Conservation (phyloP, 2,888 invertebrate genomes). For the Eulithis prunata region DNA sequence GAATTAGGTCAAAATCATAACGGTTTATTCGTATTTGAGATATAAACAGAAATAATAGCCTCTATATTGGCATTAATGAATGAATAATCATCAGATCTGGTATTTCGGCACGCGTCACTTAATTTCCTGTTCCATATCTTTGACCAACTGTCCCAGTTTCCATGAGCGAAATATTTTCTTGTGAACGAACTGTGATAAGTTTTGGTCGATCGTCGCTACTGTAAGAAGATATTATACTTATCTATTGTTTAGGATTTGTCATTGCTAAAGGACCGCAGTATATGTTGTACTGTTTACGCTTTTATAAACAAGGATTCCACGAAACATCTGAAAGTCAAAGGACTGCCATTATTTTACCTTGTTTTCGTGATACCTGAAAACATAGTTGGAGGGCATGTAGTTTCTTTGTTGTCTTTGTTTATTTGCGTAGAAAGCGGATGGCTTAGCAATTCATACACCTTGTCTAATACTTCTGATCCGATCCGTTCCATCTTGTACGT, state of each 20-base stretch:
- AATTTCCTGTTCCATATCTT: conserved; percentile 19
- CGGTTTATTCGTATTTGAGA: too few relatives aligned
- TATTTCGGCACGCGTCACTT: conserved; percentile 3
- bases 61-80: too few relatives aligned
- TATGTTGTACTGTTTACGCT: conserved; percentile 4
- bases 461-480: neutral
- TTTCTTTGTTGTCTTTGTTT: conserved; percentile 28
- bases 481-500: neutral
- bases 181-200: too few relatives aligned
- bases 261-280: neutral
- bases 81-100: conserved; percentile 3
- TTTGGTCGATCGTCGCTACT: too few relatives aligned
- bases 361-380: conserved; percentile 23
- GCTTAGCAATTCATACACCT: conserved; percentile 23
- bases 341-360: conserved; percentile 25
- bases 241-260: neutral
- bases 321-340: conserved; percentile 37
- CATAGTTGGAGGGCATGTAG: conserved; percentile 24
- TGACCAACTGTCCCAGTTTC: conserved; percentile 4
- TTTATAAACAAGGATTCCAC: conserved; percentile 19
- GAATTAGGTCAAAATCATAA: too few relatives aligned
- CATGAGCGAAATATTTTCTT: neutral
- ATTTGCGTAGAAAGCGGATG: conserved; percentile 32
- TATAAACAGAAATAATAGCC: too few relatives aligned
- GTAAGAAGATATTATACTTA: neutral